phyloP scores from a whole-genome alignment of 1,140 invertebrate genomes.

The Phymastichus coffea region DNA sequence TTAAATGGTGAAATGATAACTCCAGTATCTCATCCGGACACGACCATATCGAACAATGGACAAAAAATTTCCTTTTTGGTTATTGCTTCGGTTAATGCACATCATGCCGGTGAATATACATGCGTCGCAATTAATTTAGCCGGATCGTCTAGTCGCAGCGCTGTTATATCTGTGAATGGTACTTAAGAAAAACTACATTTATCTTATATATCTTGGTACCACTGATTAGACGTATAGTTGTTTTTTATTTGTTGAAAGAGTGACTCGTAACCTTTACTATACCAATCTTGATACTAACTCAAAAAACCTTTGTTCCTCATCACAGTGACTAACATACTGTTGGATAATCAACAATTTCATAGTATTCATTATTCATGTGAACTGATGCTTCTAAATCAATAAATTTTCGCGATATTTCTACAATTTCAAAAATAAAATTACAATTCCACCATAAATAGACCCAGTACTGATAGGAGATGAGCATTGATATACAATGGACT shows the following conservation, averaged over 20 bases:
- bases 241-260: background rate
- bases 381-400: too few species aligned
- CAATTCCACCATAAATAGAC: too few species aligned
- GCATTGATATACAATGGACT: too few species aligned
- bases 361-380: too few species aligned
- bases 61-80: conserved; percentile 59
- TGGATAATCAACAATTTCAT: too few species aligned
- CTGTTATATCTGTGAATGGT: conserved; percentile 66
- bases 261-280: background rate
- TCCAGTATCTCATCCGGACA: conserved; percentile 51
- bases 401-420: too few species aligned
- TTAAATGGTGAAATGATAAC: conserved; percentile 51
- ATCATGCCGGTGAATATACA: conserved; percentile 67
- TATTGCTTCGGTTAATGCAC: conserved; percentile 62
- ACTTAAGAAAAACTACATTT: conserved; percentile 37
- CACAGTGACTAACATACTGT: too few species aligned
- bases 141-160: conserved; percentile 63
- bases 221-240: background rate
- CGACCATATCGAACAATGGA: conserved; percentile 56
- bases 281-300: too few species aligned
- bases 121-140: conserved; percentile 67
- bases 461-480: too few species aligned
- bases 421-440: too few species aligned
- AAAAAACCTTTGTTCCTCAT: too few species aligned
- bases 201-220: too few species aligned